phyloP scores from a whole-genome alignment of 2,113 vertebrate genomes.

The Dendropsophus ebraccatus region DNA sequence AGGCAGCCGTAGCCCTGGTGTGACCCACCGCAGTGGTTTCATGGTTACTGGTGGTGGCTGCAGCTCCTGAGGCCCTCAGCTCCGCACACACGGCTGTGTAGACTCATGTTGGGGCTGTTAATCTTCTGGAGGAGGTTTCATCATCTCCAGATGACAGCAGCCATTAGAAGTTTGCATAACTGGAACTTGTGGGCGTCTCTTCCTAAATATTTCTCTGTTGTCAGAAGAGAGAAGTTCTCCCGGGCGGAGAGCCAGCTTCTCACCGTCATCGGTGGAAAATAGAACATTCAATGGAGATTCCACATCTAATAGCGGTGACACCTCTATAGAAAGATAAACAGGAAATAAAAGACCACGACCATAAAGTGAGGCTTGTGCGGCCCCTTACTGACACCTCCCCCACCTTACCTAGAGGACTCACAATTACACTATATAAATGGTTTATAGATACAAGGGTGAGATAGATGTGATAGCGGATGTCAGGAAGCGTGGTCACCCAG shows the following conservation, averaged over 20 bases:
- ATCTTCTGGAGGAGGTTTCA: slow-evolving; percentile 12
- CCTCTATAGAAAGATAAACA: background rate
- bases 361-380: background rate
- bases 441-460: background rate
- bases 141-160: slow-evolving; percentile 12
- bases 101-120: background rate
- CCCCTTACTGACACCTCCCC: background rate
- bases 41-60: background rate
- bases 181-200: background rate
- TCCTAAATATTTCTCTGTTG: slow-evolving; percentile 17
- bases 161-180: slow-evolving; percentile 31
- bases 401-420: background rate
- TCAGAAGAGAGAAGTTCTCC: background rate
- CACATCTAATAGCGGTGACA: too few relatives aligned
- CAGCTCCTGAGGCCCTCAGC: too few relatives aligned
- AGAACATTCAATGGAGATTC: background rate
- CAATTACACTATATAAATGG: background rate
- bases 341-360: background rate
- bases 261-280: background rate
- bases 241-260: background rate
- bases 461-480: background rate
- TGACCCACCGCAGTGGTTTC: background rate
- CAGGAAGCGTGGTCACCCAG: background rate
- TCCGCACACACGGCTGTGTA: background rate
- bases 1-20: background rate